Conservation (phyloP, 2,888 invertebrate species). For the Brachyptera putata region DNA sequence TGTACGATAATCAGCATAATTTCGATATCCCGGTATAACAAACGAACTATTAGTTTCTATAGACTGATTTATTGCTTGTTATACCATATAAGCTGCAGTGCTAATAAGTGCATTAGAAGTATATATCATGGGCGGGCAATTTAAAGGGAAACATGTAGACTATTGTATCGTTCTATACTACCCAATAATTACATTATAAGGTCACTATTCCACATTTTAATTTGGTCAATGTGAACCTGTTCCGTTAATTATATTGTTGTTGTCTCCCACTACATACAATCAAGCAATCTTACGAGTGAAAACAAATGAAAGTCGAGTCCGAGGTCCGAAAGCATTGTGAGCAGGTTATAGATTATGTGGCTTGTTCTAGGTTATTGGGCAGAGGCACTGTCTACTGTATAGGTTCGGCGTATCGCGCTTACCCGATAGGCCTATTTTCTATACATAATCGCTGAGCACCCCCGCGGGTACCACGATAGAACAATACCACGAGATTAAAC, state of each 20-base stretch:
- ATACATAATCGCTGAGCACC: too few species aligned
- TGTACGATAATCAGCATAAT: too few species aligned
- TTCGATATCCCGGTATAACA: too few species aligned
- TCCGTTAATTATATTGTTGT: not conserved
- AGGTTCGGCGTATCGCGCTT: not conserved
- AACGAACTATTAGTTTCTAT: too few species aligned
- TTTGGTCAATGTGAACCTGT: conserved; percentile 23
- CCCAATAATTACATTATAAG: not conserved
- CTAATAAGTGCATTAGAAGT: too few species aligned
- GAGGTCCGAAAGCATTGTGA: not conserved
- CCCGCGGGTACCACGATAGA: conserved; percentile 12
- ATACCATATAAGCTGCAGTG: too few species aligned
- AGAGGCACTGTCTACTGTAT: not conserved
- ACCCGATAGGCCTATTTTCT: too few species aligned
- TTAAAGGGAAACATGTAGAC: not conserved
- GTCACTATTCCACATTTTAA: not conserved
- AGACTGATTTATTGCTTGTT: too few species aligned
- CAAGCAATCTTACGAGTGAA: conserved; percentile 8
- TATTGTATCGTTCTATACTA: not conserved
- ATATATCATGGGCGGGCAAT: not conserved
- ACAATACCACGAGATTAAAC: conserved; percentile 16
- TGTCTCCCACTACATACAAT: not conserved
- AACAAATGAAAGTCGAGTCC: conserved; percentile 18
- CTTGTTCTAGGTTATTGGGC: not conserved
- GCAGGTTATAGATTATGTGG: not conserved